Evolutionary conservation across 2,113 vertebrate species (phyloP), one percentile per base, ranked within the genome.

Genomic region (Archilochus colubris): DNA sequence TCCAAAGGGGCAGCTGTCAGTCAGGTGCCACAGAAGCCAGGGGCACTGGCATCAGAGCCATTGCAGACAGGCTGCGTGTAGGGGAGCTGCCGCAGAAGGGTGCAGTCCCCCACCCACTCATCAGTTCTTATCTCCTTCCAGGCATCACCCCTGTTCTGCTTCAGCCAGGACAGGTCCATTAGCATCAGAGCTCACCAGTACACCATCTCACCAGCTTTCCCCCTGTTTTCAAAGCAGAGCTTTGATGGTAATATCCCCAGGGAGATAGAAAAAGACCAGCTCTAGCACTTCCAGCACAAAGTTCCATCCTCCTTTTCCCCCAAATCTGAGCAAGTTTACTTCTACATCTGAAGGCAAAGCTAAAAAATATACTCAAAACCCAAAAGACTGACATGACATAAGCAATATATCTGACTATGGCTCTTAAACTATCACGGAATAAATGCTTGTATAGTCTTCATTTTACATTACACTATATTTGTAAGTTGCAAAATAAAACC

Each of bases 401-500:
- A 78, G 50, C 54, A 68, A 64, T 75, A 77, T 3, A 78, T 14
- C n/a, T 78, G 28, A 72, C 20, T 53, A n/a, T 11, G 7, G 33
- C 18, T 86, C 40, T 81, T 93, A 77, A 92, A 48, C 17, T 36
- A 69, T 10, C 61, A 84, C 3, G 43, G 50, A 91, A 82, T 75
- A 83, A 86, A 87, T 46, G 31, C 72, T 87, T 85, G 20, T 25
- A 84, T 38, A 92, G 28, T 23, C 18, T 87, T 89, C 66, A 13
- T 74, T 81, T 72, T 78, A 70, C 6, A 70, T 61, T 66, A 74
- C 19, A 63, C 62, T 82, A 73, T 5, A 80, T 14, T 74, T 43
- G 12, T 25, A 88, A 82, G 43, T 18, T 57, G 23, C 25, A 92
- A 95, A 96, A 93, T 66, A 88, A 94, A 94, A 91, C 24, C 74